Conservation (phyloP, 2,113 vertebrate genomes). For the Ploceus nigricollis region DNA sequence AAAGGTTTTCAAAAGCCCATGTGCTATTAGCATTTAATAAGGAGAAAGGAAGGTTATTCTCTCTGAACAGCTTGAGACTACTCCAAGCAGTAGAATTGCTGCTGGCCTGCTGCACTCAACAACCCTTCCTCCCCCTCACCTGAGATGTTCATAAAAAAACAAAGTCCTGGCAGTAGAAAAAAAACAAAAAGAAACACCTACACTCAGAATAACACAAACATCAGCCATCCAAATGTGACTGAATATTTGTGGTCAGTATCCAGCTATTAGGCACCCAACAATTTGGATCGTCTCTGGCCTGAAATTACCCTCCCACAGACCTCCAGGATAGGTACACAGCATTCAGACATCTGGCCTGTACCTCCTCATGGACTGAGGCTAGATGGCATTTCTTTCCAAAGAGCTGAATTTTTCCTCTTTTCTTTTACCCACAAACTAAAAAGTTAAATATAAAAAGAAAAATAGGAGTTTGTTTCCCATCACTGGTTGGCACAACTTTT, state of each 20-base stretch:
- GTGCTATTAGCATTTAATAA: not conserved
- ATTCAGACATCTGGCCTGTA: not conserved
- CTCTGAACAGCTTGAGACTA: not conserved
- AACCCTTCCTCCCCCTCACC: not conserved
- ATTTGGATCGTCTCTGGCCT: not conserved
- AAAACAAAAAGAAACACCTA: not conserved
- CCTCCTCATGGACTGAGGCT: not conserved
- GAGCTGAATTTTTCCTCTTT: not conserved
- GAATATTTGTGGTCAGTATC: not conserved
- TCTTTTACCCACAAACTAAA: not conserved
- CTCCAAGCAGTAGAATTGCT: not conserved
- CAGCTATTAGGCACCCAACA: not conserved
- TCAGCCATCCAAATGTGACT: not conserved
- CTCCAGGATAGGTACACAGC: not conserved
- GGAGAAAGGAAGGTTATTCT: constrained; percentile 6
- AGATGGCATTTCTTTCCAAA: not conserved
- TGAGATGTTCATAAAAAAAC: not conserved
- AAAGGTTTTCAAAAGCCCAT: not conserved
- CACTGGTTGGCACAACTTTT: constrained; percentile 37
- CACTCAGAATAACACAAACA: not conserved
- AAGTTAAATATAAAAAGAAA: constrained; percentile 17
- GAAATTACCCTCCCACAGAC: constrained; percentile 1
- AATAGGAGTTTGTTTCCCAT: constrained; percentile 39
- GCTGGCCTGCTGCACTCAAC: not conserved
- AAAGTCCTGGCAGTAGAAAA: not conserved